Conservation (phyloP, 2,113 vertebrate species). For the Serranochromis macrocephalus region DNA sequence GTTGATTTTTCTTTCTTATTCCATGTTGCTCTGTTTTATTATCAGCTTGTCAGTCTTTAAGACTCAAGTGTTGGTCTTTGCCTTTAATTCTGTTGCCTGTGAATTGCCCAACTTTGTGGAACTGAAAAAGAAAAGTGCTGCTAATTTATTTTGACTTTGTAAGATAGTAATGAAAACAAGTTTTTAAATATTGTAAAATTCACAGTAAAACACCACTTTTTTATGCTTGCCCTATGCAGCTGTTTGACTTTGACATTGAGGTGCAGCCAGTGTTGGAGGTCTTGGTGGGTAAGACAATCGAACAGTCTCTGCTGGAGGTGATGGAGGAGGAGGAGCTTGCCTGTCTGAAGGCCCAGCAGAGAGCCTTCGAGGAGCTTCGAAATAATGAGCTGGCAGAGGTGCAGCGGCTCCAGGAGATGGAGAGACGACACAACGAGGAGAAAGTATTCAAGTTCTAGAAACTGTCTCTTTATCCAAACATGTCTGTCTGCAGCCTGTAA, state of each 20-base stretch:
- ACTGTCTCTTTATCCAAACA: background rate
- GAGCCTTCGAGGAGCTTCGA: constrained; percentile 71
- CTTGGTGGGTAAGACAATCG: constrained; percentile 86
- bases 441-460: constrained; percentile 61
- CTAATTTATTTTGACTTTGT: background rate
- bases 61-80: background rate
- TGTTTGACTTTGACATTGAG: constrained; percentile 94
- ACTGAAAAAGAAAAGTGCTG: background rate
- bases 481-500: background rate
- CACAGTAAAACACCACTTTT: background rate
- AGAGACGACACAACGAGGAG: constrained; percentile 77
- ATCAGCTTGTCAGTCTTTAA: background rate
- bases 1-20: background rate
- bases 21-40: background rate
- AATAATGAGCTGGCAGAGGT: constrained; percentile 81
- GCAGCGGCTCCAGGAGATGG: constrained; percentile 84
- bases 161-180: background rate
- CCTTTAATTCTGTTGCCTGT: background rate
- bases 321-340: constrained; percentile 94
- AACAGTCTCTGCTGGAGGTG: constrained; percentile 89
- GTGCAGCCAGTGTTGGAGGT: constrained; percentile 86
- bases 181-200: background rate
- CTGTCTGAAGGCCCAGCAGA: constrained; percentile 70
- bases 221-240: constrained; percentile 56
- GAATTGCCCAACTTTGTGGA: background rate